Base-by-base conservation (phyloP, 2,113 vertebrate species). In the Syrmaticus mikado region DNA sequence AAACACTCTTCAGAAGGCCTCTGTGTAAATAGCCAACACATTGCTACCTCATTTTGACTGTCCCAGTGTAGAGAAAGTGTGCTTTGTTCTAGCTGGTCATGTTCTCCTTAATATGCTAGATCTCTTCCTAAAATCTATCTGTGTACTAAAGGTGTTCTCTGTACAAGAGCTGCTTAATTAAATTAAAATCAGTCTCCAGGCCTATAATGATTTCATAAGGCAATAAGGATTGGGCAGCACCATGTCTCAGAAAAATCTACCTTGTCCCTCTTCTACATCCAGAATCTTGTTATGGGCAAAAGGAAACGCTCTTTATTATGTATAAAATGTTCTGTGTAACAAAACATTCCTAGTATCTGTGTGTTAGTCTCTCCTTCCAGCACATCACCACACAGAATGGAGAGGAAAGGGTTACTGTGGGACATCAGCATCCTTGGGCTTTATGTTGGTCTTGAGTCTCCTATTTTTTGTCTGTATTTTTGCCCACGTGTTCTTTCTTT, bases 11-110 rank as follows among this genome's bases (percentile, higher is more conserved):
- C 20, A 53, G 57, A 82, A 92, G n/a, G 74, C 28, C n/a, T 81
- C 34, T 71, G 13, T 50, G 58, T 27, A 27, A n/a, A 34, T 12
- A 61, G 12, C 27, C 0, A 0, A 2, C 70, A 45, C 7, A 2
- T 87, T 85, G 30, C 77, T 71, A 22, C 28, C 70, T 67, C 15
- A 3, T 75, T 84, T 83, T 78, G 36, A 6, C 83, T 84, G 64
- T 45, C 45, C 27, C 25, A 3, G 41, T 74, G 27, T 50, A 67
- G 41, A 66, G 41, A 78, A 86, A 24, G 41, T 1, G 2, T 30
- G 27, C n/a, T 48, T 57, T 45, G 22, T 58, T 40, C 43, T 75
- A n/a, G 36, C 55, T 74, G 43, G 3, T 22, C 5, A 0, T 38
- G 28, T 20, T 74, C 5, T 40, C 73, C 77, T 78, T 22, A 58